Base-by-base conservation (phyloP, 2,113 vertebrate genomes). In the Leucosticte australis region DNA sequence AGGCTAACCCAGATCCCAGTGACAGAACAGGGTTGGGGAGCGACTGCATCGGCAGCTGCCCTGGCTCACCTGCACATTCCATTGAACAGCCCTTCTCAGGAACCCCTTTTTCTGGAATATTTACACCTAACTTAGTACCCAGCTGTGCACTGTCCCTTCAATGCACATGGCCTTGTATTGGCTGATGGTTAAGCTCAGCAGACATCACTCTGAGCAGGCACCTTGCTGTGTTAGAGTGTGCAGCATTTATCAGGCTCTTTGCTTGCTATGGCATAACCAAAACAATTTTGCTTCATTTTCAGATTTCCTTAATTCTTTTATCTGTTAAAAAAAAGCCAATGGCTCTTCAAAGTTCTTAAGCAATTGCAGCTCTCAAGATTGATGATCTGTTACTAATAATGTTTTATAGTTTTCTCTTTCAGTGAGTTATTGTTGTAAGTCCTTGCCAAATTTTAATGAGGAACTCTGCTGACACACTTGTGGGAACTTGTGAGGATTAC, bases 1-100 rank as follows among this genome's bases (percentile, higher is more conserved):
- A 83, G 39, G 42, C 31, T 87, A 44, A 87, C 87, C 92, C 59
- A 75, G 56, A 84, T 94, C 27, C 28, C 0, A 2, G 60, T 64
- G 93, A 87, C 68, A 70, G 81, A 89, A 84, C 0, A 0, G 19
- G 74, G 81, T 0, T 82, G 62, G 76, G 70, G 17, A 64, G 15
- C 0, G 0, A 26, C 9, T 21, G 26, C 8, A 16, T 19, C 26
- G 73, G 42, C 41, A 44, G 47, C 49, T 79, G 16, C 23, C 9
- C 5, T 22, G 31, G 49, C 31, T 71, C 89, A 85, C 18, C 30
- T 33, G 23, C 33, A 52, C 16, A 28, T 52, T 83, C 41, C 30
- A 23, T 2, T 50, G 28, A 62, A 5, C 9, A 33, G 18, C 16
- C 33, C 18, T 59, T 57, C 20, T 17, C 10, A 67, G 64, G 20